Conservation (phyloP, 2,888 invertebrate species). For the Dyspetes luteomarginatus region DNA sequence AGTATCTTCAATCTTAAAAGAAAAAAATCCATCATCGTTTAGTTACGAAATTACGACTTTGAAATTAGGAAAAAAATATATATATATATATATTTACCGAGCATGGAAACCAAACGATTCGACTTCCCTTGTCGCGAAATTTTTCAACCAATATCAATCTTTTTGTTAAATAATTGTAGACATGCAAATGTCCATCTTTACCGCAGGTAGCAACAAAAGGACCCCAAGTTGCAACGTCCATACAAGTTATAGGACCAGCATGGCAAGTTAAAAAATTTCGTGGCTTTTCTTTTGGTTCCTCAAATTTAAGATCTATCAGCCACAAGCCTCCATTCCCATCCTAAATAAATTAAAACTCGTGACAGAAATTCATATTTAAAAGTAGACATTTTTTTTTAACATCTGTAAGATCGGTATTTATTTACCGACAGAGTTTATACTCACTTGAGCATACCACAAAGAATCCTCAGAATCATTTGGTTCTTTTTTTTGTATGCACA, state of each 20-base stretch:
- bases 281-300: constrained; percentile 78
- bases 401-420: not conserved
- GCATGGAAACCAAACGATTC: constrained; percentile 89
- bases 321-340: constrained; percentile 94
- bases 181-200: constrained; percentile 88
- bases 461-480: constrained; percentile 80
- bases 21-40: constrained; percentile 3
- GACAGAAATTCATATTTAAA: not conserved
- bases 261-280: constrained; percentile 87
- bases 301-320: constrained; percentile 87
- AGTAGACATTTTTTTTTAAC: not conserved
- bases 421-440: constrained; percentile 63
- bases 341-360: constrained; percentile 81
- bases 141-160: constrained; percentile 86
- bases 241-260: constrained; percentile 89
- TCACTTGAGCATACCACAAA: constrained; percentile 91
- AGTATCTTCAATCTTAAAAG: constrained; percentile 85
- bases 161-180: constrained; percentile 88
- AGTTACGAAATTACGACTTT: not conserved
- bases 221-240: constrained; percentile 88
- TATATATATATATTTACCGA: constrained; percentile 81
- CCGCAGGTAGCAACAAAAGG: constrained; percentile 90
- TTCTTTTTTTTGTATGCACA: constrained; percentile 85
- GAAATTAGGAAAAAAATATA: not conserved
- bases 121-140: constrained; percentile 85